A percentile compares a stretch with the other conserved stretches of the same genome.
Evolutionary conservation across 2,888 invertebrate species (phyloP).

Genomic region (Hymenopus coronatus): DNA sequence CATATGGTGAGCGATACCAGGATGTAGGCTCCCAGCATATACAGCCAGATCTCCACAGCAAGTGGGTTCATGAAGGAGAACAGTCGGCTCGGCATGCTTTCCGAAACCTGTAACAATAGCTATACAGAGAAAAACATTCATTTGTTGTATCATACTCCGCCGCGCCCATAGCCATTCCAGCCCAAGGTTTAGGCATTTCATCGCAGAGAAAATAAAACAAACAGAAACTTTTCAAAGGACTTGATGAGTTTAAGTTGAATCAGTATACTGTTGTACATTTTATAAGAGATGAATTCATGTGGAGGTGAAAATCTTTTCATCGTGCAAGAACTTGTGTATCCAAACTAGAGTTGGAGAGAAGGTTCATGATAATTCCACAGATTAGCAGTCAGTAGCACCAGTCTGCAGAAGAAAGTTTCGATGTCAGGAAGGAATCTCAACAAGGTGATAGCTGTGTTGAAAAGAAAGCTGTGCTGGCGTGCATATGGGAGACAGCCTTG

Average conservation of each 20-base stretch:
- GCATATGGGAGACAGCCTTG: background rate
- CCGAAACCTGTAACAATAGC: constrained; percentile 42
- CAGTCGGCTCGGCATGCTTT: constrained; percentile 49
- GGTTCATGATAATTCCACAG: background rate
- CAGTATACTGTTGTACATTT: too few species aligned
- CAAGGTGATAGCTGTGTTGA: background rate
- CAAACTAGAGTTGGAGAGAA: background rate
- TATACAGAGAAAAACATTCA: background rate
- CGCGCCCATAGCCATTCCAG: too few species aligned
- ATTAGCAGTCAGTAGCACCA: background rate
- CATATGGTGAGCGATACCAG: constrained; percentile 55
- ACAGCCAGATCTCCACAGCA: constrained; percentile 58
- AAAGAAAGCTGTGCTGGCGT: background rate
- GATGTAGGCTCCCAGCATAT: constrained; percentile 54
- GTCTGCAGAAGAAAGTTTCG: background rate
- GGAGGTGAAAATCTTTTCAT: too few species aligned
- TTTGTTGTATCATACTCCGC: too few species aligned
- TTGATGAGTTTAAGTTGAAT: too few species aligned
- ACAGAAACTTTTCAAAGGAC: too few species aligned
- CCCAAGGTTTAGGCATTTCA: too few species aligned
- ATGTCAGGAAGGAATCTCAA: background rate
- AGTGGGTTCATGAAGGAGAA: constrained; percentile 60
- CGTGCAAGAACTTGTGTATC: background rate
- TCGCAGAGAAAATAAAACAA: too few species aligned
- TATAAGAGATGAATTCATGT: too few species aligned